Percentiles rank a stretch among this genome's conserved stretches.
phyloP scores from a whole-genome alignment of 2,113 vertebrate genomes.

The Macquaria australasica region DNA sequence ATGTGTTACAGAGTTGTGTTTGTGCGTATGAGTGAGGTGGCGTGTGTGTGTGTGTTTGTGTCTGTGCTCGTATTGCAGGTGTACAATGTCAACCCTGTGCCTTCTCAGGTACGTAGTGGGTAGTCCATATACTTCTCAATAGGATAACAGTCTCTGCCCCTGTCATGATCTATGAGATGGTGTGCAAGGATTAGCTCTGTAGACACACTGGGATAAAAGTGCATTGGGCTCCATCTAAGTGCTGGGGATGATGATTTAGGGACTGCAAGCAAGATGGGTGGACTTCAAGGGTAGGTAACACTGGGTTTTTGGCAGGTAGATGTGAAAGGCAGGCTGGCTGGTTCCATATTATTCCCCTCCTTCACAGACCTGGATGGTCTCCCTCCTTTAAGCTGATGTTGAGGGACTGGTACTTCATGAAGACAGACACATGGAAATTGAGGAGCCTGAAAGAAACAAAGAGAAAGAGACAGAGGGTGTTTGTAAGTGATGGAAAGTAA shows the following conservation, averaged over 20 bases:
- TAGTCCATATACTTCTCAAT: conserved; percentile 46
- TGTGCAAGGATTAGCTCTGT: conserved; percentile 51
- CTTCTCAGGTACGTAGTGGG: conserved; percentile 60
- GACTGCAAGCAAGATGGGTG: conserved; percentile 41
- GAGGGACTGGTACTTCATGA: conserved; percentile 57
- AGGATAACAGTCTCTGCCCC: conserved; percentile 75
- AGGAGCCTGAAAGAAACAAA: conserved; percentile 51
- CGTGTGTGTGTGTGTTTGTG: conserved; percentile 20
- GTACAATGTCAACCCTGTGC: conserved; percentile 62
- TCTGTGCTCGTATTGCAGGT: conserved; percentile 64
- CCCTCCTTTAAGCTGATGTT: conserved; percentile 56
- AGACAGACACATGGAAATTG: conserved; percentile 50
- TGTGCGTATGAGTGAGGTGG: conserved; percentile 20
- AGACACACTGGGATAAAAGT: conserved; percentile 48
- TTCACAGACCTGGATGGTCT: conserved; percentile 41
- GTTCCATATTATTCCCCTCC: conserved; percentile 49
- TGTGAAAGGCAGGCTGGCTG: conserved; percentile 69
- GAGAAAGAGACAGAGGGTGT: neutral
- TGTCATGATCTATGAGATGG: conserved; percentile 62
- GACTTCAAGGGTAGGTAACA: conserved; percentile 54
- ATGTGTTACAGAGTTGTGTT: conserved; percentile 31
- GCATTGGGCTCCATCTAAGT: conserved; percentile 58
- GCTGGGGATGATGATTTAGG: conserved; percentile 47
- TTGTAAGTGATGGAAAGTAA: neutral
- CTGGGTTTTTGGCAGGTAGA: conserved; percentile 59